Conservation (phyloP, 2,113 vertebrate genomes). For the Catharus minimus region DNA sequence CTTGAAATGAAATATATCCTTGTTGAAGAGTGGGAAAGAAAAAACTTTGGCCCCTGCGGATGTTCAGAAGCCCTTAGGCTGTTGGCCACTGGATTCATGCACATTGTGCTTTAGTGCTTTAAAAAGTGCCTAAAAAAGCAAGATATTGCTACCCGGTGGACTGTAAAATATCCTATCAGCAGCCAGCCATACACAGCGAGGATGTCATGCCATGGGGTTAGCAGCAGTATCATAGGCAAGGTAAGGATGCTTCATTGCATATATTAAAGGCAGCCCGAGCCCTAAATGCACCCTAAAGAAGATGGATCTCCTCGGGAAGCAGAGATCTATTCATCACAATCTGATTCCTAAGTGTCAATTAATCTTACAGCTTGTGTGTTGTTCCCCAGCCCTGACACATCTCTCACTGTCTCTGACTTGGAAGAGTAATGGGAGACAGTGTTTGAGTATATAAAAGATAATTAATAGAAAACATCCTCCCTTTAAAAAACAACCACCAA, state of each 20-base stretch:
- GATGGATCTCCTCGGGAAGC: conserved; percentile 30
- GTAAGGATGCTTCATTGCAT: conserved; percentile 64
- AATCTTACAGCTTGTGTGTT: conserved; percentile 30
- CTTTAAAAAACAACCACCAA: conserved; percentile 49
- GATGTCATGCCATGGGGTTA: conserved; percentile 35
- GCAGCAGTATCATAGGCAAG: conserved; percentile 26
- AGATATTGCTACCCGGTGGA: background rate
- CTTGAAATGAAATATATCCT: conserved; percentile 20
- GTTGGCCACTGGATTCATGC: conserved; percentile 1
- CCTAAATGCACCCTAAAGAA: conserved; percentile 40
- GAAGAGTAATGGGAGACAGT: conserved; percentile 14
- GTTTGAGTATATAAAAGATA: conserved; percentile 69
- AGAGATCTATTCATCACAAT: conserved; percentile 26
- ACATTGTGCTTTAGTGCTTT: background rate
- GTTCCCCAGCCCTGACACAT: conserved; percentile 12
- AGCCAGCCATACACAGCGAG: conserved; percentile 9
- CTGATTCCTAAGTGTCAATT: conserved; percentile 41
- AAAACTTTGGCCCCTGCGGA: conserved; percentile 39
- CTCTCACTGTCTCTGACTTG: conserved; percentile 40
- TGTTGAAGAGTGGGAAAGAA: background rate
- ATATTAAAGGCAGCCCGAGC: conserved; percentile 53
- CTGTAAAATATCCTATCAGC: conserved; percentile 42
- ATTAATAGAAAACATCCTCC: conserved; percentile 63
- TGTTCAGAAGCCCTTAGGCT: conserved; percentile 46
- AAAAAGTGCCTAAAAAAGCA: conserved; percentile 37